Base-by-base conservation (phyloP, 2,797 vertebrate species). In the Tadarida brasiliensis region DNA sequence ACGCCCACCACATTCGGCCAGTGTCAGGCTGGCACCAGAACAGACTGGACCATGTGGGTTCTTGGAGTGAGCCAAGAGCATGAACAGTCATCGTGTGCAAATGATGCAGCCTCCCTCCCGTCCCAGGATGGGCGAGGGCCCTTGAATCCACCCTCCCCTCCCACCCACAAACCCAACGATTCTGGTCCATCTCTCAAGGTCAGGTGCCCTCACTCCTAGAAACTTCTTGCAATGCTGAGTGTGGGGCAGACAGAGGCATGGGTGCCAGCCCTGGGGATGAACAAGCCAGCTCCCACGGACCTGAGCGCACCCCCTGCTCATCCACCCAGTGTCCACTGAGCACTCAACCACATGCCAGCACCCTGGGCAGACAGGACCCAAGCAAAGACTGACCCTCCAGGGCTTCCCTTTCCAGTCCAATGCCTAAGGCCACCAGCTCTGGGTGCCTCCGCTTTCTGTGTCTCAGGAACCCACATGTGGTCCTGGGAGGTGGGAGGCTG, bases 391-490 rank as follows among this genome's bases (percentile, higher is more conserved):
- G 11, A 19, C 35, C 22, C 28, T 28, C n/a, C 68, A 47, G 33
- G 5, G 26, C 28, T 84, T 24, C n/a, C 35, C 56, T 12, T 54
- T 39, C 61, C 3, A 65, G 28, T 39, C 30, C 24, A 35, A 44
- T 1, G 6, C 35, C 70, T 47, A 14, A 8, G 0, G 0, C 14
- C 76, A 33, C 2, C 1, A 15, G 11, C 30, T n/a, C 12, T 0
- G 0, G 0, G 28, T 0, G 4, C 47, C 57, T 57, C 74, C 6
- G 0, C 9, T 51, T 86, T 24, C 56, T 10, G 7, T 16, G 39
- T 47, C 65, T 63, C 19, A 28, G 63, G 19, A 51, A 56, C 47
- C 26, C 2, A 7, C 11, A 17, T 10, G 76, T 59, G 91, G 80
- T 9, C 30, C 11, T 1, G 26, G n/a, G 44, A 70, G 44, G 81